These are phyloP conservation scores for Rotaria magnacalcarata DNA, from an alignment of 2,888 invertebrate genomes.

Conservation along the genomic window DNA sequence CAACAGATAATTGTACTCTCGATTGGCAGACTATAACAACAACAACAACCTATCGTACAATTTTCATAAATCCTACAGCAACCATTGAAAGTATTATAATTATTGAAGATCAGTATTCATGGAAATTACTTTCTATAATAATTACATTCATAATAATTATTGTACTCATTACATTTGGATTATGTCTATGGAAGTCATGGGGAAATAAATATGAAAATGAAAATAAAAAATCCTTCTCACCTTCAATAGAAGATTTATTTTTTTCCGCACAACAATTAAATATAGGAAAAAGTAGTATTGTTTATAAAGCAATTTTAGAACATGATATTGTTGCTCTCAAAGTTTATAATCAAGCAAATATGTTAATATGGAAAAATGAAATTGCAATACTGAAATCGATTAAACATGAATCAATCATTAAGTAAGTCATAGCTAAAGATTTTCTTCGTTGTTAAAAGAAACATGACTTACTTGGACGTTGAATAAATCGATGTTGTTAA, in stretches of 20 bases:
- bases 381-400: background rate
- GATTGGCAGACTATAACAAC: background rate
- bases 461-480: too few species aligned
- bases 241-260: background rate
- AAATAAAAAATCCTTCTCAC: background rate
- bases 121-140: background rate
- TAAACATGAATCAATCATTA: slow-evolving; percentile 1
- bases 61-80: background rate
- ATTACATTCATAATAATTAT: background rate
- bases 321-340: background rate
- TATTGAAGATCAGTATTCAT: background rate
- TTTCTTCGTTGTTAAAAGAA: too few species aligned
- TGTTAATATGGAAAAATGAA: background rate
- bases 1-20: background rate
- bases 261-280: background rate
- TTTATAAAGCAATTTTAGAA: background rate
- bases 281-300: background rate
- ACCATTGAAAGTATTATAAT: background rate
- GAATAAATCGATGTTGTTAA: too few species aligned
- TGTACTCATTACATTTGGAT: background rate
- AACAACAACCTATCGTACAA: background rate
- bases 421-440: background rate
- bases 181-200: background rate
- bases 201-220: background rate
- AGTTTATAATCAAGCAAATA: background rate